phyloP scores from a whole-genome alignment of 1,140 invertebrate species.

The Odontomachus brunneus region DNA sequence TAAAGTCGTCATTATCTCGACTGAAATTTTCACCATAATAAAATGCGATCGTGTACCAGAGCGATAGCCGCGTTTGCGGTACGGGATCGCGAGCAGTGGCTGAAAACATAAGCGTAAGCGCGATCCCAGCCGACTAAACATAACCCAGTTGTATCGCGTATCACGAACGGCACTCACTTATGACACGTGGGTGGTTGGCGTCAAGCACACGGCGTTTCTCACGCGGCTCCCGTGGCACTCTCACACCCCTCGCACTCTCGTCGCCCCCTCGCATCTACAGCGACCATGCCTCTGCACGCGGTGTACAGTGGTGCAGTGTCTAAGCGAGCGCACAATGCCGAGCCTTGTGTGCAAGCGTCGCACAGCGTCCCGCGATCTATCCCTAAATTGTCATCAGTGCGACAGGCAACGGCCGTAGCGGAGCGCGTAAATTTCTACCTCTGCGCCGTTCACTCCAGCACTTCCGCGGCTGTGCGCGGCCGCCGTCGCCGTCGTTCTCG shows the following conservation, averaged over 20 bases:
- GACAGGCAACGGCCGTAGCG: slow-evolving; percentile 5
- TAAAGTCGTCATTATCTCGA: background rate
- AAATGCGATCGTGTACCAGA: background rate
- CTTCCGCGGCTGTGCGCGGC: background rate
- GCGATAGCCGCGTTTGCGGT: background rate
- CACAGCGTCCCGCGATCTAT: slow-evolving; percentile 22
- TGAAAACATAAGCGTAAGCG: slow-evolving; percentile 22
- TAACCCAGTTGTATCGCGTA: slow-evolving; percentile 44
- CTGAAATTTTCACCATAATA: background rate
- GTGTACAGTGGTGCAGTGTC: slow-evolving; percentile 50
- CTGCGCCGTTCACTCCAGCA: background rate
- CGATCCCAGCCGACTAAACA: slow-evolving; percentile 28
- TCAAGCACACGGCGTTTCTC: slow-evolving; percentile 68
- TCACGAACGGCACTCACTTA: slow-evolving; percentile 56
- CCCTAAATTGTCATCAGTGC: slow-evolving; percentile 45
- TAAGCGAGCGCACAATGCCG: slow-evolving; percentile 41
- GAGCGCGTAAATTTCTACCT: background rate
- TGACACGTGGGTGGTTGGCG: slow-evolving; percentile 69
- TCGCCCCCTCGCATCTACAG: slow-evolving; percentile 27
- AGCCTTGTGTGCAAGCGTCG: slow-evolving; percentile 48
- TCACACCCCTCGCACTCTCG: too few species aligned
- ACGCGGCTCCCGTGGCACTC: slow-evolving; percentile 70
- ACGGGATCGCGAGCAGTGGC: slow-evolving; percentile 15
- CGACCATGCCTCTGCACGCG: slow-evolving; percentile 46
- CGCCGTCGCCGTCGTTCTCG: background rate